These are phyloP conservation scores for Agonopterix arenella DNA, from an alignment of 2,888 invertebrate genomes.

Conservation along the genomic window DNA sequence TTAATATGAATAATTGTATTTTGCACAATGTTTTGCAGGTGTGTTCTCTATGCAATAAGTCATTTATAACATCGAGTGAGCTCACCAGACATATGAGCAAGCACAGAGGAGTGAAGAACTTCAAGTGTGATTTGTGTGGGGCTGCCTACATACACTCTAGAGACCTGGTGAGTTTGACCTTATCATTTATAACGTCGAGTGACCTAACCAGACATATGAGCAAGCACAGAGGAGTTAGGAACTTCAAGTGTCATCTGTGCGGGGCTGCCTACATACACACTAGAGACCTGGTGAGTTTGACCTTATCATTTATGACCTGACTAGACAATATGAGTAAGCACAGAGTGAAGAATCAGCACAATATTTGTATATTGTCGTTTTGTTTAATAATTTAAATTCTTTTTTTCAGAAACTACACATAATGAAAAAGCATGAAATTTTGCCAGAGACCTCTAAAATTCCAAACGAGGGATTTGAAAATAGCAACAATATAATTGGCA, in stretches of 20 bases:
- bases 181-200: too few species aligned
- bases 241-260: constrained; percentile 77
- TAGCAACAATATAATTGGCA: constrained; percentile 46
- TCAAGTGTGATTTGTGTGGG: constrained; percentile 77
- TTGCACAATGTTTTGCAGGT: constrained; percentile 29
- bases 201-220: constrained; percentile 77
- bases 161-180: constrained; percentile 66
- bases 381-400: neutral
- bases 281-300: constrained; percentile 69
- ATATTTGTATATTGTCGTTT: too few species aligned
- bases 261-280: constrained; percentile 72
- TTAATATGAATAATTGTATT: neutral
- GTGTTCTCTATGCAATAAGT: constrained; percentile 76
- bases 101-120: constrained; percentile 75
- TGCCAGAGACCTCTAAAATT: constrained; percentile 23
- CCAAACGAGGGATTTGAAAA: constrained; percentile 40
- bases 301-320: constrained; percentile 18
- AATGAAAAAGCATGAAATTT: constrained; percentile 51
- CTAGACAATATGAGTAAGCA: constrained; percentile 75
- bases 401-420: constrained; percentile 60
- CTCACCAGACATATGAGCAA: constrained; percentile 77
- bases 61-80: constrained; percentile 78
- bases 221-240: constrained; percentile 75
- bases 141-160: constrained; percentile 73
- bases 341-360: too few species aligned